Evolutionary conservation across 2,797 vertebrate genomes (phyloP).

Genomic region (Leptoclinus maculatus): DNA sequence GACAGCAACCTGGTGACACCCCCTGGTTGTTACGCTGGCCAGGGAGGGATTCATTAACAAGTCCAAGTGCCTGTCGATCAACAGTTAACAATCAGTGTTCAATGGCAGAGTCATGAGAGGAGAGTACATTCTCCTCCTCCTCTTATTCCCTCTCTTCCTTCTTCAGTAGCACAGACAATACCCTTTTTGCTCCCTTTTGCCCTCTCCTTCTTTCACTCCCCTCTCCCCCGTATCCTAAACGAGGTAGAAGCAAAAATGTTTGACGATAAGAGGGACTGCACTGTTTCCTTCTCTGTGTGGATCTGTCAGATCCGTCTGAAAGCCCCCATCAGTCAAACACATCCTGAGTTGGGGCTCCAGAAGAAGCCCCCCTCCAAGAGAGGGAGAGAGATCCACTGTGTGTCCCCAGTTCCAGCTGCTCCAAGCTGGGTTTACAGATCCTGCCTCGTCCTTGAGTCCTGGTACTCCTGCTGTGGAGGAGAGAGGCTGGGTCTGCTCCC

Average conservation of each 20-base stretch:
- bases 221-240: conserved; percentile 69
- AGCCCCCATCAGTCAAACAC: conserved; percentile 71
- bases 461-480: conserved; percentile 76
- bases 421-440: conserved; percentile 66
- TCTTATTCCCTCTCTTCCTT: conserved; percentile 56
- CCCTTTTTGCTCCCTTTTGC: conserved; percentile 75
- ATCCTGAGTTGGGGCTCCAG: conserved; percentile 77
- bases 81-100: conserved; percentile 72
- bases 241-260: conserved; percentile 59
- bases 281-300: conserved; percentile 60
- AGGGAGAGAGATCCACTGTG: conserved; percentile 52
- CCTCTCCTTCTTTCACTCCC: conserved; percentile 76
- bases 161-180: conserved; percentile 71
- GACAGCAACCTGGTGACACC: conserved; percentile 72
- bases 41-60: conserved; percentile 70
- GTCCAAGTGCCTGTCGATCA: conserved; percentile 59
- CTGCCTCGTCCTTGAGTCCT: conserved; percentile 69
- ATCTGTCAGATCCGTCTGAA: conserved; percentile 68
- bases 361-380: conserved; percentile 56
- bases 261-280: conserved; percentile 54
- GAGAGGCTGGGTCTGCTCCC: conserved; percentile 77
- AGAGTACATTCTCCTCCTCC: conserved; percentile 64
- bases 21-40: conserved; percentile 67
- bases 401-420: conserved; percentile 58
- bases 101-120: conserved; percentile 73